Evolutionary conservation across 2,888 invertebrate species (phyloP).

Genomic region (Caenorhabditis sp.): DNA sequence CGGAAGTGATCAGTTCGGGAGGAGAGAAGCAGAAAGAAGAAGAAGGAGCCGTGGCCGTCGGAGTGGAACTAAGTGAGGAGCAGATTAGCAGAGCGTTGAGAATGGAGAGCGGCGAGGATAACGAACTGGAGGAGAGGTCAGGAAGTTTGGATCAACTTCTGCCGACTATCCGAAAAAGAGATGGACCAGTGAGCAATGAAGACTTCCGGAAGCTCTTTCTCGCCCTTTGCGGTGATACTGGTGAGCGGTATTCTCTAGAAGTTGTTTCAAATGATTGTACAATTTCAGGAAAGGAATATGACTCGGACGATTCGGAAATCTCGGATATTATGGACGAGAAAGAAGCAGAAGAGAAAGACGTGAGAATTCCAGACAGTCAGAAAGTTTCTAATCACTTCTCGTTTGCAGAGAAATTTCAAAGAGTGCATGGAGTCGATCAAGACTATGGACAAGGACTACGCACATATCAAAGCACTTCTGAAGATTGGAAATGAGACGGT

Average conservation of each 20-base stretch:
- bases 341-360: conserved; percentile 19
- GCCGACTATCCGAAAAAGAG: not conserved
- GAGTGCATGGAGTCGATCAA: not conserved
- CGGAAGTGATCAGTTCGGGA: no score
- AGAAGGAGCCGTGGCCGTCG: no score
- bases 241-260: no score
- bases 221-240: conserved; percentile 8
- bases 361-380: not conserved
- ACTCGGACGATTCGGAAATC: conserved; percentile 53
- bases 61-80: no score
- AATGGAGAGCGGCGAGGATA: not conserved
- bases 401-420: conserved; percentile 20
- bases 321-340: conserved; percentile 42
- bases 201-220: conserved; percentile 19
- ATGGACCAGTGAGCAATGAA: conserved; percentile 6
- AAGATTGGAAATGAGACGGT: conserved; percentile 21
- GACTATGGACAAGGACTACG: not conserved
- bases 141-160: not conserved
- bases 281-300: conserved; percentile 25
- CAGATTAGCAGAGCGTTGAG: no score
- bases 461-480: not conserved
- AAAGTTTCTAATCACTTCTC: not conserved
- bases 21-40: no score
- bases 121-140: not conserved
- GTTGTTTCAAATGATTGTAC: no score